Conservation (phyloP, 1,140 invertebrate genomes). For the Amyelois transitella region DNA sequence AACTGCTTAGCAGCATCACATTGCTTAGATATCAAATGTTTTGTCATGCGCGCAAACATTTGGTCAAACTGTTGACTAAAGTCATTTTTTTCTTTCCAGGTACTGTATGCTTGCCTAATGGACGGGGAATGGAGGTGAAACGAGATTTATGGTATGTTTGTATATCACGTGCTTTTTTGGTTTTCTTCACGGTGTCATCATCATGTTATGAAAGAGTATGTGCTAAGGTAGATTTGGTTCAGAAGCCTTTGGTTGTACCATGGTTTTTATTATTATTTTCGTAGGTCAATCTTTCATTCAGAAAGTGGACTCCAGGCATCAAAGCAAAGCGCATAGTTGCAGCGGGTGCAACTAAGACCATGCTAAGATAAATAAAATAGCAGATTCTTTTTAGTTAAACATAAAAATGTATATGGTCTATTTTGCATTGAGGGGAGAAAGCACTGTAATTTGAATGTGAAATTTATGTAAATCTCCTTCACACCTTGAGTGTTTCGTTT, state of each 20-base stretch:
- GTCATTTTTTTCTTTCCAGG: not conserved
- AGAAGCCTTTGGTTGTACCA: not conserved
- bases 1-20: not conserved
- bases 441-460: slow-evolving; percentile 10
- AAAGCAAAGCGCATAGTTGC: too few relatives aligned
- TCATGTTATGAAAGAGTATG: not conserved
- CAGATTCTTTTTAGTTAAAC: too few relatives aligned
- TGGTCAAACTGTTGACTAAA: not conserved
- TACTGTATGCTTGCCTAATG: not conserved
- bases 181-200: not conserved
- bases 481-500: slow-evolving; percentile 9
- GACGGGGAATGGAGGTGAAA: not conserved
- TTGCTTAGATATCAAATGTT: not conserved
- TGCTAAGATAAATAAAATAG: too few relatives aligned
- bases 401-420: not conserved
- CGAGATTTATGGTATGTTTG: not conserved
- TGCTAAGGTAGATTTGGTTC: not conserved
- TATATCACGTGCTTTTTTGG: not conserved
- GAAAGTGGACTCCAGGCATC: too few relatives aligned
- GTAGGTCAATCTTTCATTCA: too few relatives aligned
- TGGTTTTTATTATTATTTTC: not conserved
- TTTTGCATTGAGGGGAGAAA: not conserved
- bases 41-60: not conserved
- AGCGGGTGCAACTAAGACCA: too few relatives aligned
- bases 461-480: slow-evolving; percentile 10